Conservation (phyloP, 2,797 vertebrate species). For the Poeciliopsis presidionis region DNA sequence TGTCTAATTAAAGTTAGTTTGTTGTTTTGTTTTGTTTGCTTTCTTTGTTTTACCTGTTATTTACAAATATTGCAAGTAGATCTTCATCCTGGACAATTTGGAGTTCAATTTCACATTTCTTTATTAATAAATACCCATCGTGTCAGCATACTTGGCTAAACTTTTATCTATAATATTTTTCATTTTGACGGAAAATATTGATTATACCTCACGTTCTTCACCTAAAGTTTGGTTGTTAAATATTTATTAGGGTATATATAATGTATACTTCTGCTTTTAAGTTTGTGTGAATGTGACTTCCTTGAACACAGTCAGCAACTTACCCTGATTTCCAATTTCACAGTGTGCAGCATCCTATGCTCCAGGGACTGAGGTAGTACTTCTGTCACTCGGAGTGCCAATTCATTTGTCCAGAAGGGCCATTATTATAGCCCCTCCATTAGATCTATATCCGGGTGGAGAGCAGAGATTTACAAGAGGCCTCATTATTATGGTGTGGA, state of each 20-base stretch:
- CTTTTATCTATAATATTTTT: conserved; percentile 24
- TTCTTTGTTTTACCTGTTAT: conserved; percentile 4
- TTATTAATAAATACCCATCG: neutral
- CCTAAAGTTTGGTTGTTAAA: neutral
- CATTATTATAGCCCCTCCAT: conserved; percentile 52
- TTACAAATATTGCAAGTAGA: neutral
- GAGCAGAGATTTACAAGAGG: conserved; percentile 44
- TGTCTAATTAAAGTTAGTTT: conserved; percentile 3
- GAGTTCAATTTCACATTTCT: neutral
- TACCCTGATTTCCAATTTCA: conserved; percentile 72
- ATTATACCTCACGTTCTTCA: neutral
- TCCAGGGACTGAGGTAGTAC: conserved; percentile 42
- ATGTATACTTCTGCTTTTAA: conserved; percentile 10
- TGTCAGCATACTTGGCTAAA: neutral
- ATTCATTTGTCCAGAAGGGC: conserved; percentile 57
- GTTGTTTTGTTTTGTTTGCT: neutral
- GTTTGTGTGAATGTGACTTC: conserved; percentile 23
- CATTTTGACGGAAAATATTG: conserved; percentile 1
- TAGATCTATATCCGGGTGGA: conserved; percentile 33
- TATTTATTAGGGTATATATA: conserved; percentile 4
- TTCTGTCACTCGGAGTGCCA: conserved; percentile 49
- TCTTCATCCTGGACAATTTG: neutral
- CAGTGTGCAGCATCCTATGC: conserved; percentile 51
- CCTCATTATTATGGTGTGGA: conserved; percentile 47
- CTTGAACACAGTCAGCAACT: conserved; percentile 58